Base-by-base conservation (phyloP, 2,888 invertebrate species). In the Sphaerophoria rueppellii region DNA sequence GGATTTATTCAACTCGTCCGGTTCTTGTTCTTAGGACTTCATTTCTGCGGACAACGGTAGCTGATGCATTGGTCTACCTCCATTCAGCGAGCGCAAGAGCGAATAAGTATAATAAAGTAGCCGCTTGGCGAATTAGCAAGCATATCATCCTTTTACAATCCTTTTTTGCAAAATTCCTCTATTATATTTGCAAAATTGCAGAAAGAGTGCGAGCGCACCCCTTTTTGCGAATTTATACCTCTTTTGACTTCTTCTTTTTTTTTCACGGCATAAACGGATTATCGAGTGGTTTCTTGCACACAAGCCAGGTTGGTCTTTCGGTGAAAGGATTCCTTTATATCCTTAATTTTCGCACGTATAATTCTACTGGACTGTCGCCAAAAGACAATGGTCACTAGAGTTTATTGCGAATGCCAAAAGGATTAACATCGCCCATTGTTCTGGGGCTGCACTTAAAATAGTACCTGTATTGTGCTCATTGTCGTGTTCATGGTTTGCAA, bases 121-220 rank as follows among this genome's bases (percentile, higher is more conserved):
- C 80, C 72, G 46, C 50, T 76, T 76, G 67, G 80, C 72, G 83
- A 85, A 81, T 85, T 85, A 85, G 76, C 85, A 77, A 85, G 72
- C 85, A 81, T 81, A 85, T 85, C 85, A 85, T 85, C 85, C 85
- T 77, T 85, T 85, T 77, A 85, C 77, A 85, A 85, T 81, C 80
- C 80, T 85, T 85, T 79, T 46, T 57, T 40, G 52, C 54, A 60
- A 76, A 9, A 7, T 71, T 70, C 24, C 24, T 24, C 63, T 46
- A 40, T 63, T 69, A 50, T 76, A 58, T 81, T 76, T 63, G 75
- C 70, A 43, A 7, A 6, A 69, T 55, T 61, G 34, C 71, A 43
- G 40, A 50, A 57, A 9, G 43, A 24, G 71, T 65, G 54, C 54
- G 63, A 9, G 43, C 40, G 71, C 72, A 60, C 54, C 61, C 82